Conservation (phyloP, 1,140 invertebrate species). For the Neotoxoptera formosana region DNA sequence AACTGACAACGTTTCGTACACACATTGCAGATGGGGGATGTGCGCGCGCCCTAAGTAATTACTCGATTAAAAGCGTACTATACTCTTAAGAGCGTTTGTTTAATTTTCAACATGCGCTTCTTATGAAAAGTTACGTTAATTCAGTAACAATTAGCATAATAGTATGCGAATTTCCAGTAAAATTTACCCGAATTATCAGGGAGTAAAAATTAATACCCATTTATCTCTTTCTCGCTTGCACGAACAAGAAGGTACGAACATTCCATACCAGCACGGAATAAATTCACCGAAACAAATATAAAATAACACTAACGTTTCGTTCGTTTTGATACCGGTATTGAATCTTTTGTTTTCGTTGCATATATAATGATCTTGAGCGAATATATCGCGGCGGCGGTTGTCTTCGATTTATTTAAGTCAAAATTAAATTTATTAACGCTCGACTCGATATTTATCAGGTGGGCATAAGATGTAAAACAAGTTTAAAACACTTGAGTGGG, state of each 20-base stretch:
- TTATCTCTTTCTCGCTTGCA: background rate
- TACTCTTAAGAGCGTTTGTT: slow-evolving; percentile 23
- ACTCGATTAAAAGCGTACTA: slow-evolving; percentile 35
- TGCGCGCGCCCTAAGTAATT: slow-evolving; percentile 8
- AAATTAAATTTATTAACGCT: background rate
- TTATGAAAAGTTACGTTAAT: slow-evolving; percentile 10
- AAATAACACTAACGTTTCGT: background rate
- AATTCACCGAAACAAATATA: background rate
- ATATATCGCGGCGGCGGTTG: background rate
- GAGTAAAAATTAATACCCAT: slow-evolving; percentile 21
- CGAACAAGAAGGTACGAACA: background rate
- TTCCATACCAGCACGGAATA: background rate
- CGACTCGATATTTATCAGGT: background rate
- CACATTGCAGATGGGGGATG: background rate
- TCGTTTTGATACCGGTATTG: background rate
- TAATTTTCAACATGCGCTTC: slow-evolving; percentile 34
- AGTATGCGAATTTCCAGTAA: background rate
- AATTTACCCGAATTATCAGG: background rate
- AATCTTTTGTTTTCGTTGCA: background rate
- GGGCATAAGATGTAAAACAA: background rate
- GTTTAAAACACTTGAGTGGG: background rate
- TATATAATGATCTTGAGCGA: background rate
- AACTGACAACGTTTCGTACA: slow-evolving; percentile 25
- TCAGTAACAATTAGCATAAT: slow-evolving; percentile 45
- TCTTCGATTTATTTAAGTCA: background rate